These are phyloP conservation scores for Prochilodus magdalenae DNA, from an alignment of 2,113 vertebrate genomes.

Conservation along the genomic window DNA sequence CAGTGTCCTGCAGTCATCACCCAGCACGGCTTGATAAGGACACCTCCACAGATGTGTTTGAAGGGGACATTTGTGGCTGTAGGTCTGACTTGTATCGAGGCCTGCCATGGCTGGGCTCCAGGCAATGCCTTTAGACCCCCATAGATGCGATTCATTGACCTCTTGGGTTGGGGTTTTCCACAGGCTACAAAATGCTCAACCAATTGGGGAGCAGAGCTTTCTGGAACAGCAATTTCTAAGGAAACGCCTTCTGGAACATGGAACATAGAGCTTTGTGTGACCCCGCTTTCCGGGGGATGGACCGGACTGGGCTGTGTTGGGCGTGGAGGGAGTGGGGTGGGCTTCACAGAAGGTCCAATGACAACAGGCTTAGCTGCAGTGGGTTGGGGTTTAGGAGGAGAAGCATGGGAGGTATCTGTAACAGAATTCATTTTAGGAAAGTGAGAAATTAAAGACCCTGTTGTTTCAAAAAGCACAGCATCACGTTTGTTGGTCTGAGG, in stretches of 20 bases:
- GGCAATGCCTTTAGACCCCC: constrained; percentile 86
- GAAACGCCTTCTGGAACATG: not conserved
- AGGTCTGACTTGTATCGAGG: constrained; percentile 80
- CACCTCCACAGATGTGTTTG: constrained; percentile 85
- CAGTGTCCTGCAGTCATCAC: constrained; percentile 94
- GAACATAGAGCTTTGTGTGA: not conserved
- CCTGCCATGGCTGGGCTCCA: constrained; percentile 92
- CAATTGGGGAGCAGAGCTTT: not conserved
- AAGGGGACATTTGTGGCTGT: constrained; percentile 37
- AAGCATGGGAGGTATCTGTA: not conserved
- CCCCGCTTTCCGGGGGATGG: not conserved
- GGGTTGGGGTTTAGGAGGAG: not conserved
- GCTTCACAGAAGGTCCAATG: not conserved
- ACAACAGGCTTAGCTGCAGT: constrained; percentile 1
- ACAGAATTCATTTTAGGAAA: not conserved
- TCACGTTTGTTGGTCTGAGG: not conserved
- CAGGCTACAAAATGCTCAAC: constrained; percentile 76
- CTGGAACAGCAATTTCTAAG: not conserved
- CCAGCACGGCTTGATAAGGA: constrained; percentile 90
- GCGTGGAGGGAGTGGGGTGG: not conserved
- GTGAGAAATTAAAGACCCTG: not conserved
- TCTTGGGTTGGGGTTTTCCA: constrained; percentile 76
- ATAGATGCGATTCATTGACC: constrained; percentile 77
- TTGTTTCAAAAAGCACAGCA: not conserved
- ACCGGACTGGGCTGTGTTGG: not conserved